These are phyloP conservation scores for Pyrrhia umbra DNA, from an alignment of 2,888 invertebrate genomes.

Conservation along the genomic window DNA sequence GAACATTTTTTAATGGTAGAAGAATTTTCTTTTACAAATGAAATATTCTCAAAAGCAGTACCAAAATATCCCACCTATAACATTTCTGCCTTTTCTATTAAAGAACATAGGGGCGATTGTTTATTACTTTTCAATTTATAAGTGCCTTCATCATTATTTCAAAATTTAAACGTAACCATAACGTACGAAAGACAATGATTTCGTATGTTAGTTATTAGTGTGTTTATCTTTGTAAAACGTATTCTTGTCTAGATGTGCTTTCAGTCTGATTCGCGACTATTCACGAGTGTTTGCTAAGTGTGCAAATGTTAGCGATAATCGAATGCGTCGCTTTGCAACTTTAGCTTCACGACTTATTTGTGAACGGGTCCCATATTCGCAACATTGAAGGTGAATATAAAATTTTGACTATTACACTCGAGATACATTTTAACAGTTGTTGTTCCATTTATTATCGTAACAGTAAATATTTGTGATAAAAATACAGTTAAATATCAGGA, in stretches of 20 bases:
- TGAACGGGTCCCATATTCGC: slow-evolving; percentile 13
- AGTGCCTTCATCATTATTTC: too few species aligned
- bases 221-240: slow-evolving; percentile 4
- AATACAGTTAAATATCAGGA: too few species aligned
- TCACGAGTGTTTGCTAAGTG: slow-evolving; percentile 9
- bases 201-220: not conserved
- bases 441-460: too few species aligned
- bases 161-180: too few species aligned
- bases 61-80: too few species aligned
- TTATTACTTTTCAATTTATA: too few species aligned
- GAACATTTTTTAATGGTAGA: too few species aligned
- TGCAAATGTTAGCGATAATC: slow-evolving; percentile 39
- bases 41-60: too few species aligned
- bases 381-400: not conserved
- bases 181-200: not conserved
- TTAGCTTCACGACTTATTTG: slow-evolving; percentile 10
- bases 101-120: too few species aligned
- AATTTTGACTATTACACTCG: not conserved
- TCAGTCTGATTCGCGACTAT: slow-evolving; percentile 18
- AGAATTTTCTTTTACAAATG: too few species aligned
- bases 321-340: slow-evolving; percentile 23
- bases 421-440: not conserved
- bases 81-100: slow-evolving; percentile 15
- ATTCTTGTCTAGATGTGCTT: slow-evolving; percentile 7
- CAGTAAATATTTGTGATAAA: too few species aligned